Evolutionary conservation across 2,888 invertebrate genomes (phyloP), one percentile per base, ranked within the genome.

Genomic region (Isotomurus palustris): DNA sequence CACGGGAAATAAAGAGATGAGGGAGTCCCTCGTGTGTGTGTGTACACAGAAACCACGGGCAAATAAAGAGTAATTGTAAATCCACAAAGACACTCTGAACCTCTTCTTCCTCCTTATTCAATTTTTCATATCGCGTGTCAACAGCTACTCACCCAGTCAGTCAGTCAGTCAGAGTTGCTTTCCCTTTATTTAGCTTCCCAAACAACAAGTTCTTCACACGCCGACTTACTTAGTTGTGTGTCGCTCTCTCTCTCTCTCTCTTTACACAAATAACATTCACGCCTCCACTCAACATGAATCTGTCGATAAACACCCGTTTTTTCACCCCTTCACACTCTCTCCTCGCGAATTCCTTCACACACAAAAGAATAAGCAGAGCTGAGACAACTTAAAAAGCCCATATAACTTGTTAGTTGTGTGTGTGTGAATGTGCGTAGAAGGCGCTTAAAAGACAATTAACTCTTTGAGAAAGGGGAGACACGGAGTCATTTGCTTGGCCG

Each of bases 51-150:
- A 29, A 21, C 50, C 58, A 44, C 14, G 50, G 44, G 59, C 61
- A 68, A 66, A 64, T 61, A 66, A 60, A 65, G 59, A 59, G 62
- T 69, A 69, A 69, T 69, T 69, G 69, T 67, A 69, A 69, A 69
- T 67, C 66, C 63, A 69, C 69, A 69, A 64, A 64, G 53, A 53
- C 44, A 51, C 56, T 54, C 43, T 32, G 21, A n/a, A 32, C 25
- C 58, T 52, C 58, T 43, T 43, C 17, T 29, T 29, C 40, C 28
- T 47, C 22, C 44, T 56, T 56, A 60, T 52, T 60, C 56, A 61
- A 67, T 67, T 61, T 67, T 67, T 67, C 67, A 67, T 67, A 67
- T 67, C 60, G 64, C 67, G 58, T 67, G 67, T 67, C 64, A 64
- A 64, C 67, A 67, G 61, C 67, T 62, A 53, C 59, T 67, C 67